Base-by-base conservation (phyloP, 2,797 vertebrate genomes). In the Odontamblyopus rebecca region DNA sequence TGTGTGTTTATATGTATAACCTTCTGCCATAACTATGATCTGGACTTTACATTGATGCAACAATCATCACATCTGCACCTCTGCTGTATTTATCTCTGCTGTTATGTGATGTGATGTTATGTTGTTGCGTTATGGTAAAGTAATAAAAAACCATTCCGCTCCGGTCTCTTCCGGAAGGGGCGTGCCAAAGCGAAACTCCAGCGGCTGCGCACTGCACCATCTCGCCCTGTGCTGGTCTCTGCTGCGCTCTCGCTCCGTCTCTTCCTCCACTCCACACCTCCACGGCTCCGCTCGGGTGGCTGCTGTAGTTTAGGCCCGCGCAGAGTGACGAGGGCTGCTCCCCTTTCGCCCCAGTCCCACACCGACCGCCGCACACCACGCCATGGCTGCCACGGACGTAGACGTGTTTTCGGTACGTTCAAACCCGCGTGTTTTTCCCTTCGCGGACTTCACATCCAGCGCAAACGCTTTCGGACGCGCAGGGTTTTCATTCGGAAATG, bases 341-440 rank as follows among this genome's bases (percentile, higher is more conserved):
- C 89, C 83, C 84, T 78, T 88, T 85, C 87, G 82, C 85, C 84
- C 82, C 78, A 77, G 77, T 82, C 81, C 73, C 72, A 63, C 82
- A 73, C 76, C 83, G 27, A 69, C 79, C 72, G 74, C 76, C 67
- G 86, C 89, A 92, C 86, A 90, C 90, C 86, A 69, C 89, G 89
- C 86, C 84, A 95, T 95, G 95, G 94, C 94, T 85, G 94, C 93
- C 81, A 94, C 92, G 77, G 95, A 95, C 86, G 92, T 94, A 67
- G 94, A 95, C 89, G 90, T 94, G n/a, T 94, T 92, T 82, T 92
- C 90, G 74, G 94, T 95, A 73, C 94, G 94, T 90, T 78, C 72
- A 80, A 48, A 19, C 32, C 63, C 12, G 48, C 0, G 1, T 0
- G 9, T 3, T 44, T 38, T 38, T 11, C 6, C 35, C 3, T 41